Evolutionary conservation across 2,797 vertebrate genomes (phyloP), one percentile per base, ranked within the genome.

Genomic region (Artibeus jamaicensis): DNA sequence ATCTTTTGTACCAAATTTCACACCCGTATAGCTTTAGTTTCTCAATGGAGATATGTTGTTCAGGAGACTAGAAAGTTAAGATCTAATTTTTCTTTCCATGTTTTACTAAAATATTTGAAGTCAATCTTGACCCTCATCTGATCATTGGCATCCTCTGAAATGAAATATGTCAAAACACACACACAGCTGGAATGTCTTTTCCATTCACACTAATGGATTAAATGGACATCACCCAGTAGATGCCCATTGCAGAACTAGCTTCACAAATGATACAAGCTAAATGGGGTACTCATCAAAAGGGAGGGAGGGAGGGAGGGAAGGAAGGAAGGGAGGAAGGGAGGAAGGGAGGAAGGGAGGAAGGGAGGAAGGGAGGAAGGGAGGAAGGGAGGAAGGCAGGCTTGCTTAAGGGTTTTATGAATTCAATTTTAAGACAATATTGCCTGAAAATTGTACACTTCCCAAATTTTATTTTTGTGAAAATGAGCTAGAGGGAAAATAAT

Each of bases 1-100:
- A 95, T 74, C 59, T 65, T 95, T 93, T 46, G 85, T 74, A 93
- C 86, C 83, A 97, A 95, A 96, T 96, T 96, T 97, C 97, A 97
- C 71, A 97, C 67, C 73, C 55, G 85, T 71, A 96, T n/a, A 94
- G 59, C 91, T 96, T 94, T 84, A 97, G 96, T 68, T 95, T 74
- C 86, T 93, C 62, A 89, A 91, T 59, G 65, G 68, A 37, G 34
- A 94, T 79, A 44, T 89, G 39, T 50, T 91, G 79, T 87, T 93
- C 57, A 89, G 93, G 21, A 93, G 86, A 91, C 83, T 87, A 91
- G 92, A 93, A 95, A 95, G 81, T 89, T 91, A 93, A 90, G 84
- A 81, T 94, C 71, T 92, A 88, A 86, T 88, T 97, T 96, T 97
- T 92, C 95, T 93, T 97, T 91, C 29, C 82, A 46, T 84, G 91